Evolutionary conservation across 2,888 invertebrate genomes (phyloP), one percentile per base, ranked within the genome.

Genomic region (Diarsia dahlii): DNA sequence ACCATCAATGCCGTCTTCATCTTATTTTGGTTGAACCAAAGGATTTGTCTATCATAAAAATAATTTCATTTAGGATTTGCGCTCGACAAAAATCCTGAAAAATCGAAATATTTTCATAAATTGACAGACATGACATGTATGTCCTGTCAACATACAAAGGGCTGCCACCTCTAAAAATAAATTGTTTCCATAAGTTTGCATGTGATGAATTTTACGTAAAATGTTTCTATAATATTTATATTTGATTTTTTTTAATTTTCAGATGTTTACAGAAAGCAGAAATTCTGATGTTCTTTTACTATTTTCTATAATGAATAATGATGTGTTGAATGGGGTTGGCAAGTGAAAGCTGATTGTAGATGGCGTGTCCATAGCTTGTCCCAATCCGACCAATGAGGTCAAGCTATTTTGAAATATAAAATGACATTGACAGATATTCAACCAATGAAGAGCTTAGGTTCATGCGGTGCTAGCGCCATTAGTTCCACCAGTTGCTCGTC

Each of bases 1-100:
- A 99, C 99, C 99, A 99, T 99, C 86, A 99, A 97, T 73, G 98
- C 98, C 60, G 97, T 97, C 95, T 98, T 98, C 98, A 98, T 98
- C 77, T 89, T 97, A 83, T 71, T 75, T 75, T 81, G n/a, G 52
- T 66, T 46, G 23, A 70, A 68, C 45, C 48, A 46, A 45, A 23
- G 13, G 20, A 62, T 39, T 67, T 28, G 20, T 5, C 8, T 66
- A 78, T 15, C 84, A 87, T 87, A 50, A 79, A 84, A 80, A 60
- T 56, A 65, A 62, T 58, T 58, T 52, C 34, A 50, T 74, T 45
- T 34, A 77, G 68, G 58, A 70, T 39, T 62, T 23, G 8, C 20
- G 12, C 50, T 56, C 56, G 39, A 63, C 56, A 28, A 58, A 28
- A 28, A 34, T 66, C 52, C 63, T 52, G 10, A 64, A 73, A 20